phyloP scores from a whole-genome alignment of 2,113 vertebrate species.

The Oncorhynchus gorbuscha region DNA sequence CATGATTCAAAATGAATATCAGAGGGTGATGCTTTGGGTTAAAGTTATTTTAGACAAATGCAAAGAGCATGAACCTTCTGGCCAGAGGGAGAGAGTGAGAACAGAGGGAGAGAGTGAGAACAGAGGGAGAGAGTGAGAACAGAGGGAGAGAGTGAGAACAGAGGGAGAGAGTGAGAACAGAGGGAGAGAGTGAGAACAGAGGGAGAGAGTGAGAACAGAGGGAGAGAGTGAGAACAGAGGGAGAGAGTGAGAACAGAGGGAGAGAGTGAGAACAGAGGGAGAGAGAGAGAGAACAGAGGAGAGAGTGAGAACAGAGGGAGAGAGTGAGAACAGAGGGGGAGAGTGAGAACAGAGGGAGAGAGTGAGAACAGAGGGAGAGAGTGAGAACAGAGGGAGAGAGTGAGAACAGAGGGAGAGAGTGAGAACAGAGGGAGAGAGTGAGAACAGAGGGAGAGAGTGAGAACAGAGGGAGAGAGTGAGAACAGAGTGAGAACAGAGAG shows the following conservation, averaged over 20 bases:
- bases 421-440: conserved; percentile 20
- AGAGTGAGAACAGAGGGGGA: conserved; percentile 35
- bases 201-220: background rate
- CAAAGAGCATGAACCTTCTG: background rate
- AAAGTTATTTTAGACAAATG: no score
- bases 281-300: no score
- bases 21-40: no score
- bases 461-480: conserved; percentile 26
- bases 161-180: background rate
- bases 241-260: background rate
- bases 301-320: background rate
- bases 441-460: conserved; percentile 20
- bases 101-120: conserved; percentile 32
- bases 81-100: no score
- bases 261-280: conserved; percentile 34
- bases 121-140: background rate
- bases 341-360: conserved; percentile 11
- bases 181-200: conserved; percentile 33
- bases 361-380: conserved; percentile 29
- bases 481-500: conserved; percentile 18
- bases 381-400: conserved; percentile 15
- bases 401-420: conserved; percentile 24
- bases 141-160: conserved; percentile 35
- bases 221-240: conserved; percentile 34
- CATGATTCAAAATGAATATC: background rate